phyloP scores from a whole-genome alignment of 1,140 invertebrate species.

The Drosophila equinoxialis region DNA sequence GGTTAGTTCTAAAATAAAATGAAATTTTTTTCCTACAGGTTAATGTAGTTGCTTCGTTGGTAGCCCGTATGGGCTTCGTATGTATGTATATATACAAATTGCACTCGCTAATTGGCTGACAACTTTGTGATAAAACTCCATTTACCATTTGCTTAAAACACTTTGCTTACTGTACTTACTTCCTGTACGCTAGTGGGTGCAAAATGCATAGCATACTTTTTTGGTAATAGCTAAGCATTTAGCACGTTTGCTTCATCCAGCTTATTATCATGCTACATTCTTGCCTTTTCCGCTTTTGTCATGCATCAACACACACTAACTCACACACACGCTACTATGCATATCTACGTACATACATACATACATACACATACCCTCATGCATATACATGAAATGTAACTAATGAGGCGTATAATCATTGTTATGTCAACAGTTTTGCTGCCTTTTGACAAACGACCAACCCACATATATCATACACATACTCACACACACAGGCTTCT shows the following conservation, averaged over 20 bases:
- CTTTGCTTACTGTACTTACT: slow-evolving; percentile 15
- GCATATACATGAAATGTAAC: slow-evolving; percentile 63
- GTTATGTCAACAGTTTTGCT: slow-evolving; percentile 81
- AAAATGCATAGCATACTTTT: slow-evolving; percentile 46
- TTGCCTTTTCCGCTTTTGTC: slow-evolving; percentile 3
- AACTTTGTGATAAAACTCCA: background rate
- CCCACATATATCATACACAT: slow-evolving; percentile 29
- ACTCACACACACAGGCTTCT: slow-evolving; percentile 2
- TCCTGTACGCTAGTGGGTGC: slow-evolving; percentile 24
- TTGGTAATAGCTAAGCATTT: slow-evolving; percentile 16
- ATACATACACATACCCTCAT: slow-evolving; percentile 4
- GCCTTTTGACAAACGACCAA: slow-evolving; percentile 74
- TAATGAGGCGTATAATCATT: slow-evolving; percentile 82
- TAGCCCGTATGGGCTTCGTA: no score
- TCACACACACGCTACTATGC: slow-evolving; percentile 12
- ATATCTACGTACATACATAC: slow-evolving; percentile 13
- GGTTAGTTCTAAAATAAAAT: no score
- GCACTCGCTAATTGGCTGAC: slow-evolving; percentile 3
- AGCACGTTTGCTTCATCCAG: slow-evolving; percentile 32
- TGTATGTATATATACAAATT: no score
- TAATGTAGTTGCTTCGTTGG: no score
- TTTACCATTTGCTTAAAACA: no score
- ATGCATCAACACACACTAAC: slow-evolving; percentile 9
- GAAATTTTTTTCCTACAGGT: no score
- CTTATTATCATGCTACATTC: slow-evolving; percentile 23